Conservation (phyloP, 2,113 vertebrate genomes). For the Calyptomena viridis region DNA sequence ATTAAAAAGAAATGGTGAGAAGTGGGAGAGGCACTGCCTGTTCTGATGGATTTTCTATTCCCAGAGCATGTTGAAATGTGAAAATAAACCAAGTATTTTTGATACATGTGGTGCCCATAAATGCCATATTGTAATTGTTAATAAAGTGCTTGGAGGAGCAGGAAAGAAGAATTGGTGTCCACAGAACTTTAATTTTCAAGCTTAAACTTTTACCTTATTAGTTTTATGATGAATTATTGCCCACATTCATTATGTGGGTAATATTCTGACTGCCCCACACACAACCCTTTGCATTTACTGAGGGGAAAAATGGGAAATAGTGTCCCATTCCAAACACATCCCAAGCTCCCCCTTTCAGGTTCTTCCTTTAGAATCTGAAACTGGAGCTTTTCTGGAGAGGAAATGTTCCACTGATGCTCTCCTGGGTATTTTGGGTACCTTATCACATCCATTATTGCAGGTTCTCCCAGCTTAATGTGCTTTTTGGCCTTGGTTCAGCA, state of each 20-base stretch:
- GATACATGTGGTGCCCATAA: not conserved
- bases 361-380: not conserved
- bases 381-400: not conserved
- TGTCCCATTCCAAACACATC: not conserved
- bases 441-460: not conserved
- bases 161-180: not conserved
- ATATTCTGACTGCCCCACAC: accelerated
- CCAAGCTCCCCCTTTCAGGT: not conserved
- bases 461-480: not conserved
- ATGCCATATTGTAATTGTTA: not conserved
- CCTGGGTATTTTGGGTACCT: not conserved
- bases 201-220: not conserved
- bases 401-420: not conserved
- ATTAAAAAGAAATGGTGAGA: not conserved
- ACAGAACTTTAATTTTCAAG: not conserved
- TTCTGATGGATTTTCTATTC: not conserved
- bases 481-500: slow-evolving; percentile 21
- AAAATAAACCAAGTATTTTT: not conserved
- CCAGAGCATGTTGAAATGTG: not conserved
- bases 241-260: not conserved
- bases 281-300: accelerated
- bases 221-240: not conserved
- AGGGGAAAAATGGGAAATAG: not conserved
- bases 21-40: not conserved
- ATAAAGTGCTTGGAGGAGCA: not conserved